Base-by-base conservation (phyloP, 2,113 vertebrate species). In the Chlamydotis undulata region DNA sequence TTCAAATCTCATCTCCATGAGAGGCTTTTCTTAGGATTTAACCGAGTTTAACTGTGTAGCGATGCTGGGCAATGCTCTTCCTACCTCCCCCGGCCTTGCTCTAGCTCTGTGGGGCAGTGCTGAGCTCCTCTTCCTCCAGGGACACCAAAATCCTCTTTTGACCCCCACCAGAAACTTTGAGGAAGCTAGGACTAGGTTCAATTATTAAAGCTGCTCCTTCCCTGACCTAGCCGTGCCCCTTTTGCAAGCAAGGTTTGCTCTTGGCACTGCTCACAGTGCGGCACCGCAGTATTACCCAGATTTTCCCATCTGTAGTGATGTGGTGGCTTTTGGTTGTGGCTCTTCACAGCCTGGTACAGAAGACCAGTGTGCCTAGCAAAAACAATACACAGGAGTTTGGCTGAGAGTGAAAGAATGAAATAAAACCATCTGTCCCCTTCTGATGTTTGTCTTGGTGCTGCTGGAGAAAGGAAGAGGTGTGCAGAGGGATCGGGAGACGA, bases 241-340 rank as follows among this genome's bases (percentile, higher is more conserved):
- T 81, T 60, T 73, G 74, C 86, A 86, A 57, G 57, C 19, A 39
- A 56, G 17, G 10, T 41, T 69, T 94, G 52, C 64, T 70, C 37
- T 68, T 55, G 80, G 71, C 60, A 49, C 22, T 86, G 37, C 71
- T 95, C 31, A 18, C 22, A 25, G 52, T 22, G 15, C 26, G 49
- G 59, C 64, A 5, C 17, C 0, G 0, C 59, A 73, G 49, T 3
- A 1, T 75, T 41, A 79, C 29, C 39, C 60, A n/a, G 41, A 6
- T 33, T 50, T 25, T 50, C 37, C 56, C 43, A 49, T 19, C 19
- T 45, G 29, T 4, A 33, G 18, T 10, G 28, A 43, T 53, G 49
- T 28, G n/a, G 33, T 83, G 45, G 19, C 16, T 77, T 86, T 53
- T 37, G 63, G 23, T 21, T 70, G 33, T 76, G 47, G 43, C n/a